Evolutionary conservation across 2,888 invertebrate genomes (phyloP).

Genomic region (Ptycholaimellus sp.): DNA sequence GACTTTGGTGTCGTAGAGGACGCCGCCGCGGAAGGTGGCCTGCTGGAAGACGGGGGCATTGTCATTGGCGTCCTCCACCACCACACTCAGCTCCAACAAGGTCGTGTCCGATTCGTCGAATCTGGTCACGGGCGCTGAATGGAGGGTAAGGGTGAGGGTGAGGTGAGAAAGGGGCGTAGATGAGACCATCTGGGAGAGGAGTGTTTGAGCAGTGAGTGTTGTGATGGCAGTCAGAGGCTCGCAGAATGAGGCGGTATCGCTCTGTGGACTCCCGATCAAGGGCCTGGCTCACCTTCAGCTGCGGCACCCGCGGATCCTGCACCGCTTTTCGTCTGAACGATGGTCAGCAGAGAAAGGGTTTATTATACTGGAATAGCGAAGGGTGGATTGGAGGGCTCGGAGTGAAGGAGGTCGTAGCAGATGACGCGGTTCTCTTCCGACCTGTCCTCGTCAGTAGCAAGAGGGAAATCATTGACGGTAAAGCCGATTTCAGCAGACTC

Average conservation of each 20-base stretch:
- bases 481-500: neutral
- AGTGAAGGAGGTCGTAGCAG: too few species aligned
- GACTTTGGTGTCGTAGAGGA: slow-evolving; percentile 25
- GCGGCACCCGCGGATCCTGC: too few species aligned
- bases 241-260: slow-evolving; percentile 52
- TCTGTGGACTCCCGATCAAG: slow-evolving; percentile 57
- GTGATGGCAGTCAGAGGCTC: slow-evolving; percentile 36
- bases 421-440: slow-evolving; percentile 22
- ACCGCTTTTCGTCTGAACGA: too few species aligned
- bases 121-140: too few species aligned
- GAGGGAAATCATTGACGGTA: neutral
- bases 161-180: too few species aligned
- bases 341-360: too few species aligned
- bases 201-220: too few species aligned
- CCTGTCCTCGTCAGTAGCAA: slow-evolving; percentile 26
- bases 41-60: slow-evolving; percentile 22
- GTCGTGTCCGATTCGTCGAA: neutral
- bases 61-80: slow-evolving; percentile 25
- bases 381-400: too few species aligned
- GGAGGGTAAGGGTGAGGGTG: too few species aligned
- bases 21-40: slow-evolving; percentile 22
- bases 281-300: slow-evolving; percentile 53
- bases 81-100: slow-evolving; percentile 11
- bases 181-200: too few species aligned
- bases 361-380: too few species aligned